Conservation (phyloP, 2,888 invertebrate genomes). For the Orchestes rusci region DNA sequence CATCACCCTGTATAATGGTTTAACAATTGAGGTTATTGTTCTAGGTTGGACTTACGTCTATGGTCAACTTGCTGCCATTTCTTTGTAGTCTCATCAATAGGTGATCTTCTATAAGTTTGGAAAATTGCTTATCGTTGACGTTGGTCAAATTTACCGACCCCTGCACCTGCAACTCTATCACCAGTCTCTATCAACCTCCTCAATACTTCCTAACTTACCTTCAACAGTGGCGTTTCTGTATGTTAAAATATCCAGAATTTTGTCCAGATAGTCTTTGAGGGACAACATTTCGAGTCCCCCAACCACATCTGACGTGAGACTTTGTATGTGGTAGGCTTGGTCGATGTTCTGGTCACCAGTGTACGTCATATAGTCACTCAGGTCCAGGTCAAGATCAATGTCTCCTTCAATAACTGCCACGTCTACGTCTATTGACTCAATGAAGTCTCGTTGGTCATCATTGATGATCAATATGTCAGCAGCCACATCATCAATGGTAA, state of each 20-base stretch:
- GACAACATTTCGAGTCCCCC: slow-evolving; percentile 33
- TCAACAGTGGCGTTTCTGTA: slow-evolving; percentile 42
- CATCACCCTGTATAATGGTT: slow-evolving; percentile 35
- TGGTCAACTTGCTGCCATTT: slow-evolving; percentile 11
- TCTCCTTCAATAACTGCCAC: slow-evolving; percentile 13
- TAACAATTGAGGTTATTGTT: too few species aligned
- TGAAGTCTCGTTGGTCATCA: too few species aligned
- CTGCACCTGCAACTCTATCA: too few species aligned
- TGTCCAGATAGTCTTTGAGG: slow-evolving; percentile 29
- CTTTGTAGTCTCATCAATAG: slow-evolving; percentile 15
- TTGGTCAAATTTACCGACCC: too few species aligned
- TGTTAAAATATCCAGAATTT: slow-evolving; percentile 37
- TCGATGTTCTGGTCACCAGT: slow-evolving; percentile 36
- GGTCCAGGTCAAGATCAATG: slow-evolving; percentile 29
- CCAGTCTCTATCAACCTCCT: background rate
- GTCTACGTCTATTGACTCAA: too few species aligned
- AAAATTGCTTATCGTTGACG: slow-evolving; percentile 32
- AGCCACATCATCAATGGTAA: too few species aligned
- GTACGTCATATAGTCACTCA: slow-evolving; percentile 39
- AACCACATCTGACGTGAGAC: slow-evolving; percentile 39
- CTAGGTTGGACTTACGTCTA: slow-evolving; percentile 23
- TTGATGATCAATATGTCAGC: too few species aligned
- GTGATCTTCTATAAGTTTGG: slow-evolving; percentile 16
- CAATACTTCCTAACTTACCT: slow-evolving; percentile 30
- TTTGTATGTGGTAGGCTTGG: slow-evolving; percentile 32